Evolutionary conservation across 2,113 vertebrate genomes (phyloP).

Genomic region (Cynoglossus semilaevis): DNA sequence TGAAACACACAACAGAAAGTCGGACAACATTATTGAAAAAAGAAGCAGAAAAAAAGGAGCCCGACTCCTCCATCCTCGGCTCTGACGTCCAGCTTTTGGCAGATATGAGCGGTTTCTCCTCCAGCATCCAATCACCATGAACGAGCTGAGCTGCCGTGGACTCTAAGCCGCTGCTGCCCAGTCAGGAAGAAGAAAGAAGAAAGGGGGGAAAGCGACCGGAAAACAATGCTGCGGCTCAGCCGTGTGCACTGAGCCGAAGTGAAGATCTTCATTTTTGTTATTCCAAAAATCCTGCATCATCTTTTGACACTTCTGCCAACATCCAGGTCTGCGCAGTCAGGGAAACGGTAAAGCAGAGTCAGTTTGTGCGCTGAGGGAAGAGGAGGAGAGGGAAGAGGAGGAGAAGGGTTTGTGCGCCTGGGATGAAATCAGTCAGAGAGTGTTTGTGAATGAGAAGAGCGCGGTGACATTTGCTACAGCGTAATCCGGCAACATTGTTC

Average conservation of each 20-base stretch:
- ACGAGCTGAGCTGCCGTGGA: constrained; percentile 41
- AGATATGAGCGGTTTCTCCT: constrained; percentile 42
- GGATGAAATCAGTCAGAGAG: constrained; percentile 11
- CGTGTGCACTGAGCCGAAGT: constrained; percentile 40
- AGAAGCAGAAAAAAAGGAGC: constrained; percentile 28
- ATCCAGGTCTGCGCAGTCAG: constrained; percentile 30
- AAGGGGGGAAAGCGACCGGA: constrained; percentile 6
- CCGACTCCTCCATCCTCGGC: constrained; percentile 37
- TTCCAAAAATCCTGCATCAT: not conserved
- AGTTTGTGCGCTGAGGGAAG: not conserved
- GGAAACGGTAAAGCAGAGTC: constrained; percentile 46
- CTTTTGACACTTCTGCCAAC: constrained; percentile 12
- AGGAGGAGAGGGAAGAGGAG: not conserved
- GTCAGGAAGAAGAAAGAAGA: constrained; percentile 12
- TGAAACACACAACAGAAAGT: not conserved
- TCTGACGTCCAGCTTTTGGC: constrained; percentile 52
- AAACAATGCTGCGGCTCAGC: constrained; percentile 23
- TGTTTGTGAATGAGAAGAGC: constrained; percentile 9
- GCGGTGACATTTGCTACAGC: not conserved
- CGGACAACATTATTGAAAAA: not conserved
- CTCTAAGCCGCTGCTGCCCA: constrained; percentile 31
- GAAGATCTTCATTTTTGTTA: constrained; percentile 11
- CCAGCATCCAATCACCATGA: constrained; percentile 39
- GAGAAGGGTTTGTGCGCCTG: constrained; percentile 1
- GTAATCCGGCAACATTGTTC: constrained; percentile 1